phyloP scores from a whole-genome alignment of 2,797 vertebrate genomes.

The Neostethus bicornis region DNA sequence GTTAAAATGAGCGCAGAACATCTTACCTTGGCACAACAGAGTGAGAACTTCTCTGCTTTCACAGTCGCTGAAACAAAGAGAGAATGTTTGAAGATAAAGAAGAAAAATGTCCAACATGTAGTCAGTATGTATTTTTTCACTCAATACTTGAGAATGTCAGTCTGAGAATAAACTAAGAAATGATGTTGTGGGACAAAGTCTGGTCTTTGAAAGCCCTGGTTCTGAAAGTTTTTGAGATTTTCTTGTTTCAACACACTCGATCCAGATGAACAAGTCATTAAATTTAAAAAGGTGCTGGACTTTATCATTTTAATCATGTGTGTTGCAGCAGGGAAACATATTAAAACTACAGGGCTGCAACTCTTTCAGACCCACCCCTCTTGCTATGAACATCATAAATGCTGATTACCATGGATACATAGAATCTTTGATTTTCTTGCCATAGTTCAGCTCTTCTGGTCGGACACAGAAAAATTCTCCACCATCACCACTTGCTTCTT shows the following conservation, averaged over 20 bases:
- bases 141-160: not conserved
- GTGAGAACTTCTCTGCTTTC: slow-evolving; percentile 85
- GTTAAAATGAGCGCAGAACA: slow-evolving; percentile 15
- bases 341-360: too few relatives aligned
- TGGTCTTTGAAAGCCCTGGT: too few relatives aligned
- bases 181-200: slow-evolving; percentile 12
- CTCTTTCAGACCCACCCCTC: too few relatives aligned
- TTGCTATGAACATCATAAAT: slow-evolving; percentile 16
- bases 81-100: slow-evolving; percentile 13
- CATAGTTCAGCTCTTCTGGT: slow-evolving; percentile 80
- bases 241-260: too few relatives aligned
- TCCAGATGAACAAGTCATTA: too few relatives aligned
- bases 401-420: slow-evolving; percentile 87
- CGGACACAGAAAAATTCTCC: slow-evolving; percentile 88
- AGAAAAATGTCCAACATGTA: slow-evolving; percentile 14
- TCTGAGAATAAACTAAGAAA: slow-evolving; percentile 26
- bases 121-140: not conserved
- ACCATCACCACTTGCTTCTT: slow-evolving; percentile 76
- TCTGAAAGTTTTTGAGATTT: too few relatives aligned
- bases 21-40: slow-evolving; percentile 88
- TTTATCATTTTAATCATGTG: too few relatives aligned
- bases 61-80: slow-evolving; percentile 83
- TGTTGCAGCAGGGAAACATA: too few relatives aligned
- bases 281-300: too few relatives aligned
- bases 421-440: slow-evolving; percentile 86